phyloP scores from a whole-genome alignment of 1,140 invertebrate species.

The Apis laboriosa region DNA sequence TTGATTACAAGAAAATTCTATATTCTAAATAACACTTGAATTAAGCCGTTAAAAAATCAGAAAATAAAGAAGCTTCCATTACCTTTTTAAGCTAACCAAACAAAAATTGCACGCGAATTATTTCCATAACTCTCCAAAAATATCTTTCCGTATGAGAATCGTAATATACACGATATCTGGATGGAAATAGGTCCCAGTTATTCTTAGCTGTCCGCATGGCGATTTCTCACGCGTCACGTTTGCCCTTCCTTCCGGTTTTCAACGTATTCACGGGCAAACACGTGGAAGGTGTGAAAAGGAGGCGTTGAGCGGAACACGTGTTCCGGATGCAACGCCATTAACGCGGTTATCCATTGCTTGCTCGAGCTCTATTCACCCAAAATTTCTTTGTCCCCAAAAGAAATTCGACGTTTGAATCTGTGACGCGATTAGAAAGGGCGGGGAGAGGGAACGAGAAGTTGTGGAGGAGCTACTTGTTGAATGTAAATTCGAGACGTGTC shows the following conservation, averaged over 20 bases:
- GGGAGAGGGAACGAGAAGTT: not conserved
- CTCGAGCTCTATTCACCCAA: not conserved
- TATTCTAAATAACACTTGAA: not conserved
- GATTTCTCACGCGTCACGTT: constrained; percentile 27
- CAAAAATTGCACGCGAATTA: too few relatives aligned
- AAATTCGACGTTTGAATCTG: constrained; percentile 20
- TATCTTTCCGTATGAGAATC: not conserved
- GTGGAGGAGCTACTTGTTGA: constrained; percentile 30
- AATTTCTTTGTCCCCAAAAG: not conserved
- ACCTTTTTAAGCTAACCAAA: too few relatives aligned
- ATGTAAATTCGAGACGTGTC: constrained; percentile 11
- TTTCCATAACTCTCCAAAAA: too few relatives aligned
- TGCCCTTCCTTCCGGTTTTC: constrained; percentile 69
- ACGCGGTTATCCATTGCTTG: constrained; percentile 21
- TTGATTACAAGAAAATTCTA: too few relatives aligned
- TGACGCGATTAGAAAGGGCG: constrained; percentile 21
- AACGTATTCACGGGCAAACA: constrained; percentile 53
- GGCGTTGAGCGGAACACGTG: constrained; percentile 22
- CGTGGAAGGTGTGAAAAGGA: constrained; percentile 67
- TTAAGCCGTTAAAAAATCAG: not conserved
- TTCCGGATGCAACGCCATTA: constrained; percentile 42
- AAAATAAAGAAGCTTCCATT: too few relatives aligned
- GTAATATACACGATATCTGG: constrained; percentile 9
- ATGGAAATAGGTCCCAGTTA: constrained; percentile 56
- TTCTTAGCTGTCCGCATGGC: constrained; percentile 59